Base-by-base conservation (phyloP, 2,888 invertebrate genomes). In the Drosophila eohydei region DNA sequence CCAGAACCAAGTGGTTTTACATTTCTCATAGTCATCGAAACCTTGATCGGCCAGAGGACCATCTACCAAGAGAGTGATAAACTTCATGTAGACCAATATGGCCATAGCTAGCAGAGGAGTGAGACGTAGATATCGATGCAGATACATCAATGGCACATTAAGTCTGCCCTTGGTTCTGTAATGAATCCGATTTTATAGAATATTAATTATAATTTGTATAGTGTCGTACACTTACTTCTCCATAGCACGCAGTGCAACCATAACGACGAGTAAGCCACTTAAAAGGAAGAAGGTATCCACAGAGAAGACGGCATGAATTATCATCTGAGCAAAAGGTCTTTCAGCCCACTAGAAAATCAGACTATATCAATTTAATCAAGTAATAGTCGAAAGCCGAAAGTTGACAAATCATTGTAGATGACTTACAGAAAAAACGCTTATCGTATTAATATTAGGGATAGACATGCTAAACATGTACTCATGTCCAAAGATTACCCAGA, bases 211-310 rank as follows among this genome's bases (percentile, higher is more conserved):
- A n/a, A n/a, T n/a, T n/a, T n/a, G n/a, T 7, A 14, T 12, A 51
- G 4, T 3, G 0, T 21, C 4, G 2, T 4, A 5, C 1, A 34
- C 72, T 56, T 36, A 83, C 86, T 67, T 74, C 5, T 86, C 76
- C 71, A 91, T 52, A 36, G 85, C 62, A 5, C 82, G 83, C 9
- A 91, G 63, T 0, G 80, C 60, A 21, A 78, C 54, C 78, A 82
- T 70, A 0, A 94, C 93, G 2, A 93, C 92, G 0, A 95, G 91
- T 28, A 95, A 81, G 2, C 95, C 95, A 74, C 94, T 94, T n/a
- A 95, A 79, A 28, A 94, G 80, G 74, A 95, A 94, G 83, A 95
- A 95, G 0, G 95, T 94, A 71, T 95, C 95, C 4, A 95, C 95
- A 0, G 94, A 93, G 16, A 94, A 90, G 0, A 93, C 38, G 81